These are phyloP conservation scores for Tapera naevia DNA, from an alignment of 2,797 vertebrate genomes.

Conservation along the genomic window DNA sequence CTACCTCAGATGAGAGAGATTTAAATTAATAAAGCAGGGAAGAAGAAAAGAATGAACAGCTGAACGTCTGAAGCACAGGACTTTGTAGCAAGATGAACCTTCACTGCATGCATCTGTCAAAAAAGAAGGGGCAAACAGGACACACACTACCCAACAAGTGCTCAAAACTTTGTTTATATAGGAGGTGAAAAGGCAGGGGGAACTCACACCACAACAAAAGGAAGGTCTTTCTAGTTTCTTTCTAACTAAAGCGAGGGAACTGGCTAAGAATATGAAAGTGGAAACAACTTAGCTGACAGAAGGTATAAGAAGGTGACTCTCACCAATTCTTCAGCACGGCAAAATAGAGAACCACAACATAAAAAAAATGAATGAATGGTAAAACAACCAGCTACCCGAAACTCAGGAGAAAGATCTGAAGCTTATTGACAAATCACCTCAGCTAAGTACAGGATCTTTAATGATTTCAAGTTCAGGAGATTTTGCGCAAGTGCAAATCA, in stretches of 20 bases:
- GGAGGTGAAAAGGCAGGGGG: neutral
- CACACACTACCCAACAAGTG: neutral
- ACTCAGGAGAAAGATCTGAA: neutral
- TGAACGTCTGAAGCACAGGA: neutral
- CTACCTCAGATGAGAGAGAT: neutral
- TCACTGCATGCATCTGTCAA: neutral
- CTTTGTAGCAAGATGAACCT: neutral
- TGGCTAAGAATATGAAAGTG: neutral
- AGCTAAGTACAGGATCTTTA: neutral
- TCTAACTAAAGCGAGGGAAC: neutral
- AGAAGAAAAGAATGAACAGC: neutral
- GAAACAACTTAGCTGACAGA: neutral
- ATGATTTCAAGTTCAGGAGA: neutral
- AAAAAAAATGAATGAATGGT: neutral
- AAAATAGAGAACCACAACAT: neutral
- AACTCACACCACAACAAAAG: neutral
- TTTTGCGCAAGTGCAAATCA: neutral
- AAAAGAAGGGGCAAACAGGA: neutral
- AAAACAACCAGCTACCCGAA: neutral
- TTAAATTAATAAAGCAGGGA: neutral
- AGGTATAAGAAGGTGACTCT: neutral
- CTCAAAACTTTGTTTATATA: neutral
- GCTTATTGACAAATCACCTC: neutral
- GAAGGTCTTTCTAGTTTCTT: neutral
- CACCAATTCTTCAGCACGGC: neutral